Evolutionary conservation across 92 coral and sea anemone species (phyloP).

Genomic region (Montipora capitata): DNA sequence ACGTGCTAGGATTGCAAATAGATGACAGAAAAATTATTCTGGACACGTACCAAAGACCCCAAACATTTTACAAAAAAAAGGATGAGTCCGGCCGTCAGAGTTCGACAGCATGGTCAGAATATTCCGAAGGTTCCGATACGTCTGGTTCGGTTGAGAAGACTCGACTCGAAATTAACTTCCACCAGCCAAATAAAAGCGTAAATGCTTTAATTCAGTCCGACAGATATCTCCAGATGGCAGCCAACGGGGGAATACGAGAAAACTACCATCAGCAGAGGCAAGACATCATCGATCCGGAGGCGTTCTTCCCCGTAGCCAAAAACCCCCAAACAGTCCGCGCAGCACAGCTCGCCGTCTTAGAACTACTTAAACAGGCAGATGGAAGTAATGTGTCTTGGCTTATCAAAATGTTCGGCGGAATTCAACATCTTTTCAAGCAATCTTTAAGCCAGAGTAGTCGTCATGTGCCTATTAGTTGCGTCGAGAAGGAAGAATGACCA

Average conservation of each 20-base stretch:
- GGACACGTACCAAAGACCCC: conserved; percentile 23
- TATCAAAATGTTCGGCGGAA: too few species aligned
- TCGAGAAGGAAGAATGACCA: too few species aligned
- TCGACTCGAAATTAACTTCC: not conserved
- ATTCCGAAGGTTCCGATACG: not conserved
- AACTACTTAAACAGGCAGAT: too few species aligned
- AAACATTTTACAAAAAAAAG: conserved; percentile 20
- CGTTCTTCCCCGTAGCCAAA: too few species aligned
- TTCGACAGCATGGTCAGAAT: conserved; percentile 21
- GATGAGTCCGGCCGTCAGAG: conserved; percentile 27
- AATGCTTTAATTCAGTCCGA: conserved; percentile 12
- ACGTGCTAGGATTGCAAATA: conserved; percentile 25
- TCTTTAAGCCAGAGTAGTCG: too few species aligned
- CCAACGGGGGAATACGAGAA: conserved; percentile 23
- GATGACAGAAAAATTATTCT: conserved; percentile 29
- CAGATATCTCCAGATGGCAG: conserved; percentile 14
- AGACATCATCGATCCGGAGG: too few species aligned
- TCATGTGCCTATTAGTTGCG: too few species aligned
- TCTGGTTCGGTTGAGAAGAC: not conserved
- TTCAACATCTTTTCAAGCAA: too few species aligned
- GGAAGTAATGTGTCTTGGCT: too few species aligned
- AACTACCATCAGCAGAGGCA: not conserved
- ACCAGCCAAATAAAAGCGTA: conserved; percentile 18
- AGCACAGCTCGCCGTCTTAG: too few species aligned
- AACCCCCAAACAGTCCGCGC: too few species aligned